These are phyloP conservation scores for Rhogogaster chlorosoma DNA, from an alignment of 2,888 invertebrate species.

Conservation along the genomic window DNA sequence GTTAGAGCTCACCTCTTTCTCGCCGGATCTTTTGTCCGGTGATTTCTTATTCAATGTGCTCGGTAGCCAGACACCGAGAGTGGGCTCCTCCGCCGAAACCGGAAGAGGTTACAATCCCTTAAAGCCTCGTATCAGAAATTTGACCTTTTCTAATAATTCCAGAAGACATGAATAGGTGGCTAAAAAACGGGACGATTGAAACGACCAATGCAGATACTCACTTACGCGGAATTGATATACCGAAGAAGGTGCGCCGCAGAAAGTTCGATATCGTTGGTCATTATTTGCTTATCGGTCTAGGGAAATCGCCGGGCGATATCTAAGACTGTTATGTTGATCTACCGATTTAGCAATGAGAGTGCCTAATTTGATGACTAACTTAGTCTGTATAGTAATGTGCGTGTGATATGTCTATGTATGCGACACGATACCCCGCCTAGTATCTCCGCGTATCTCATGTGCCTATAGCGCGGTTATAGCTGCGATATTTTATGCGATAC, in stretches of 20 bases:
- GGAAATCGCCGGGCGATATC: background rate
- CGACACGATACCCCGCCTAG: background rate
- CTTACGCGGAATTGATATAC: background rate
- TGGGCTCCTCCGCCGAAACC: background rate
- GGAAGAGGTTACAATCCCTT: background rate
- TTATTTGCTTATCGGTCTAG: background rate
- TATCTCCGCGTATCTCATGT: background rate
- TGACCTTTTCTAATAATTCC: no score
- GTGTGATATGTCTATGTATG: background rate
- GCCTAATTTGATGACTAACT: constrained; percentile 16
- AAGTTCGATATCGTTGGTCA: background rate
- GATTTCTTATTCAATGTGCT: background rate
- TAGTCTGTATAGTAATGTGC: background rate
- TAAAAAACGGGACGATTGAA: background rate
- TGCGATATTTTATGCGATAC: background rate
- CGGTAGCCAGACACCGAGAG: background rate
- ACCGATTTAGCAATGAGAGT: constrained; percentile 2
- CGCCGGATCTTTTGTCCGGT: background rate
- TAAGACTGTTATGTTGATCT: constrained; percentile 5
- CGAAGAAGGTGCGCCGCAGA: background rate
- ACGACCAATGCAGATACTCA: background rate
- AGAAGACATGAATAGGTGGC: no score
- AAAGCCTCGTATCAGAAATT: no score
- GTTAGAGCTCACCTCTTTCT: background rate
- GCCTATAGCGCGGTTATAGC: background rate